A percentile compares a stretch with the other conserved stretches of the same genome.
These are phyloP conservation scores for Tholera decimalis DNA, from an alignment of 2,888 invertebrate genomes.

Conservation along the genomic window DNA sequence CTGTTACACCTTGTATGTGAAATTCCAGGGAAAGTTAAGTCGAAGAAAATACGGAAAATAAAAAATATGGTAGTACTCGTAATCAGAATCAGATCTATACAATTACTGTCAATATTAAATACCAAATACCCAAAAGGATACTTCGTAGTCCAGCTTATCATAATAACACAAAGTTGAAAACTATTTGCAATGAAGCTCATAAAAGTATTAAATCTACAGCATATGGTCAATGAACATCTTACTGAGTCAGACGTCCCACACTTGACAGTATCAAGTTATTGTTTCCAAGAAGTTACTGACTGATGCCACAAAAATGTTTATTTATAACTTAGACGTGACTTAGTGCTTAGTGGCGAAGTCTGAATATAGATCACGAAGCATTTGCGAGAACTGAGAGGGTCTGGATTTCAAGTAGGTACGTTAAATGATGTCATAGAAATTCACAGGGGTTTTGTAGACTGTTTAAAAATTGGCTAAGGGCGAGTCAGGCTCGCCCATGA, in stretches of 20 bases:
- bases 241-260: constrained; percentile 55
- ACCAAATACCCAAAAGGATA: no score
- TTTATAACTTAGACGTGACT: constrained; percentile 61
- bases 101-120: no score
- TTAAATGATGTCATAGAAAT: constrained; percentile 46
- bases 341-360: constrained; percentile 41
- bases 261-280: constrained; percentile 38
- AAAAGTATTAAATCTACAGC: constrained; percentile 8
- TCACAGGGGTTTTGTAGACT: background rate
- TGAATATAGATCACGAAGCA: constrained; percentile 42
- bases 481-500: no score
- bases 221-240: constrained; percentile 43
- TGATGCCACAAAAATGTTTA: constrained; percentile 61
- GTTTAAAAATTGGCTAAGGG: no score
- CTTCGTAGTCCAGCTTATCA: no score
- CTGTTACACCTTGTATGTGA: no score
- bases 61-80: no score
- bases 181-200: background rate
- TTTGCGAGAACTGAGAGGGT: constrained; percentile 35
- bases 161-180: no score
- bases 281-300: constrained; percentile 52
- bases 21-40: no score
- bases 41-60: no score
- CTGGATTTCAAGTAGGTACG: constrained; percentile 25
- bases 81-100: no score